Percentiles rank a stretch among this genome's conserved stretches.
phyloP scores from a whole-genome alignment of 2,888 invertebrate species.

The Aporophyla lueneburgensis region DNA sequence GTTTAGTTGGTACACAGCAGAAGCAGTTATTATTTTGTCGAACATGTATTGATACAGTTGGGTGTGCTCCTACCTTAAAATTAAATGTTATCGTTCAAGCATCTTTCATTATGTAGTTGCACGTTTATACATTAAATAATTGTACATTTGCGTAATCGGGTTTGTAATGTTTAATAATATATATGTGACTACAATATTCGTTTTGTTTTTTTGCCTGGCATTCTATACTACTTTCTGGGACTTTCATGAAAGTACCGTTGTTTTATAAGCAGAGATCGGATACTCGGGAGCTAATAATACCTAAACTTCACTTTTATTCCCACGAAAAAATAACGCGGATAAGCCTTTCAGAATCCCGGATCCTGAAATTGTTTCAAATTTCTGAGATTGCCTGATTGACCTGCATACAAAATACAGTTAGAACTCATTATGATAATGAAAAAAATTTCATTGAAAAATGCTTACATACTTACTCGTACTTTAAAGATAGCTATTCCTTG shows the following conservation, averaged over 20 bases:
- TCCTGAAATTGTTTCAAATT: too few relatives aligned
- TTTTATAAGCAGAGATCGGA: too few relatives aligned
- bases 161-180: constrained; percentile 66
- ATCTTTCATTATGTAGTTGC: constrained; percentile 59
- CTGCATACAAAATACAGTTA: too few relatives aligned
- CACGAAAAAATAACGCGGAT: too few relatives aligned
- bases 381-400: too few relatives aligned
- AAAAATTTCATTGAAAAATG: too few relatives aligned
- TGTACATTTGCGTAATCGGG: constrained; percentile 67
- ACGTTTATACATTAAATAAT: constrained; percentile 58
- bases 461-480: too few relatives aligned
- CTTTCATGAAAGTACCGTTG: not conserved
- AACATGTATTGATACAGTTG: constrained; percentile 6
- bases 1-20: not conserved
- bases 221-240: not conserved
- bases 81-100: constrained; percentile 42
- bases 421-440: too few relatives aligned
- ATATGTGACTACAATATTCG: constrained; percentile 55
- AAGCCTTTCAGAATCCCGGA: too few relatives aligned
- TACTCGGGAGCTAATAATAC: too few relatives aligned
- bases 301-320: too few relatives aligned
- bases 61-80: constrained; percentile 24
- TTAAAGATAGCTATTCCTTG: too few relatives aligned
- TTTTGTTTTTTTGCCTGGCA: constrained; percentile 6
- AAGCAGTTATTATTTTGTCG: not conserved